Percentiles rank a stretch among this genome's conserved stretches.
Evolutionary conservation across 2,888 invertebrate genomes (phyloP).

Genomic region (Phalangium opilio): DNA sequence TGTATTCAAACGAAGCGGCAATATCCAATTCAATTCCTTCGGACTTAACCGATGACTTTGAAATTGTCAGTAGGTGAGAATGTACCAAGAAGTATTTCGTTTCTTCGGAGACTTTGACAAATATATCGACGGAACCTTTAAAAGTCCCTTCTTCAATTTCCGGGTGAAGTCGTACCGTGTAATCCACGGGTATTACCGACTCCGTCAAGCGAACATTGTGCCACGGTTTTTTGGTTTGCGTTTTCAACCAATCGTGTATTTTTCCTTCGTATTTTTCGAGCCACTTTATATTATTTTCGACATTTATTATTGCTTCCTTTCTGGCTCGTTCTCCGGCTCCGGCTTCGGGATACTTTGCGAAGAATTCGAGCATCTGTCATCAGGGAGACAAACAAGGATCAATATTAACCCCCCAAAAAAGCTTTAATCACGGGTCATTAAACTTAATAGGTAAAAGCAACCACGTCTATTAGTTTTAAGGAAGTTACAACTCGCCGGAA

Average conservation of each 20-base stretch:
- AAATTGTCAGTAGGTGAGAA: constrained; percentile 41
- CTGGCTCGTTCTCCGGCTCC: constrained; percentile 63
- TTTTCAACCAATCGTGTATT: constrained; percentile 46
- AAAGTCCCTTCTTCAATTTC: constrained; percentile 42
- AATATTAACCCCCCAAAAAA: too few species aligned
- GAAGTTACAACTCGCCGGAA: too few species aligned
- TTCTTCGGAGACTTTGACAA: constrained; percentile 25
- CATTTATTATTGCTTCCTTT: constrained; percentile 55
- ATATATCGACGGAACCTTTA: constrained; percentile 38
- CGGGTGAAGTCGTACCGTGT: constrained; percentile 51
- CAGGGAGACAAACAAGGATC: too few species aligned
- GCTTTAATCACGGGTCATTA: too few species aligned
- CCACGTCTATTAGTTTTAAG: too few species aligned
- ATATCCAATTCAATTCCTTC: neutral
- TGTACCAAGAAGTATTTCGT: constrained; percentile 40
- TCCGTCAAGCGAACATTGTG: constrained; percentile 41
- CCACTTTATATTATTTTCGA: constrained; percentile 69
- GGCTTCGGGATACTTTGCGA: constrained; percentile 58
- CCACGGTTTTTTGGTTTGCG: constrained; percentile 13
- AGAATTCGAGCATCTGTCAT: constrained; percentile 59
- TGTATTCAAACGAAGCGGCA: constrained; percentile 27
- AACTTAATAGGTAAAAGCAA: too few species aligned
- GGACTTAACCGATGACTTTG: constrained; percentile 28
- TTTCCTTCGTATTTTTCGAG: constrained; percentile 40
- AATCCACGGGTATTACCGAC: constrained; percentile 44